These are phyloP conservation scores for Nyctibius bracteatus DNA, from an alignment of 2,113 vertebrate species.

Conservation along the genomic window DNA sequence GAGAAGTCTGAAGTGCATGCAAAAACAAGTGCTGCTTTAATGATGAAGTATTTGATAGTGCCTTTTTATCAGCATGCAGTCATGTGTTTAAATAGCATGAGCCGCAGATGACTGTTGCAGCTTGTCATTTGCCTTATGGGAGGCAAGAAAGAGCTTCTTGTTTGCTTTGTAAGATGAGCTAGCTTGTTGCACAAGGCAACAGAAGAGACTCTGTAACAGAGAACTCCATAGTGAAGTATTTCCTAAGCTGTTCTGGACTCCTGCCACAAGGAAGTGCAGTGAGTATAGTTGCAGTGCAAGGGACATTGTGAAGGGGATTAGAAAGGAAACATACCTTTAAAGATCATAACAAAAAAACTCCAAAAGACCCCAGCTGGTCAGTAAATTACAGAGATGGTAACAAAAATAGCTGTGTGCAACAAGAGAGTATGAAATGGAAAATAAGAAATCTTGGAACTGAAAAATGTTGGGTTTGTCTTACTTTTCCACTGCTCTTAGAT, in stretches of 20 bases:
- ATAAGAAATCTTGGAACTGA: not conserved
- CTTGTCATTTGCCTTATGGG: not conserved
- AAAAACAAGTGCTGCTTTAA: not conserved
- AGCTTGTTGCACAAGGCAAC: not conserved
- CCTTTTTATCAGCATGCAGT: conserved; percentile 23
- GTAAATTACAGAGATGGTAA: not conserved
- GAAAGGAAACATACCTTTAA: not conserved
- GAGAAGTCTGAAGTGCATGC: not conserved
- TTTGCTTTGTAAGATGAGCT: conserved; percentile 11
- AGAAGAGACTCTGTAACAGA: not conserved
- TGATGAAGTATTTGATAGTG: not conserved
- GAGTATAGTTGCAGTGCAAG: not conserved
- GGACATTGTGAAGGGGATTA: not conserved
- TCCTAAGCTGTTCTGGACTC: not conserved
- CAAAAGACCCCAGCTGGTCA: not conserved
- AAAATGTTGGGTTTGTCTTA: not conserved
- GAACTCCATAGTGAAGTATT: not conserved
- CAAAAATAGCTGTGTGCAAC: not conserved
- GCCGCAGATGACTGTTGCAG: not conserved
- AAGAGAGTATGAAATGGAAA: not conserved
- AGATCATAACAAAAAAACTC: not conserved
- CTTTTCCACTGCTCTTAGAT: not conserved
- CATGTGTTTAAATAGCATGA: not conserved
- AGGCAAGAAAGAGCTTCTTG: conserved; percentile 43
- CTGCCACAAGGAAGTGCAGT: conserved; percentile 5